A percentile compares a stretch with the other conserved stretches of the same genome.
These are phyloP conservation scores for Isurus oxyrinchus DNA, from an alignment of 2,113 vertebrate genomes.

Conservation along the genomic window DNA sequence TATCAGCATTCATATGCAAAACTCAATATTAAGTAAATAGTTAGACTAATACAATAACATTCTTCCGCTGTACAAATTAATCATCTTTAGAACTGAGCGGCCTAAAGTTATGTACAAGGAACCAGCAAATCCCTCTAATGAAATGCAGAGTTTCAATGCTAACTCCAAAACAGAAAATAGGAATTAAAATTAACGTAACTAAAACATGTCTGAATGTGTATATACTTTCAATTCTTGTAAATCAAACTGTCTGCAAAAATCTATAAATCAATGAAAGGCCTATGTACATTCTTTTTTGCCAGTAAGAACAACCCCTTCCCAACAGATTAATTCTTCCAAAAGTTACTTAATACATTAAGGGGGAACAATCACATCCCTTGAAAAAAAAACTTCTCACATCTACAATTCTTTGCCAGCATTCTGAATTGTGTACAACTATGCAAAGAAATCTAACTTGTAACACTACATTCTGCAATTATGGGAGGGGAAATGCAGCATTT, in stretches of 20 bases:
- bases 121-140: slow-evolving; percentile 72
- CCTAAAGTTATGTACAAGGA: slow-evolving; percentile 83
- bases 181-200: slow-evolving; percentile 57
- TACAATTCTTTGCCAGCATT: slow-evolving; percentile 31
- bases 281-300: slow-evolving; percentile 73
- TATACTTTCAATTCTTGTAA: slow-evolving; percentile 64
- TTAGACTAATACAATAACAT: slow-evolving; percentile 81
- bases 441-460: slow-evolving; percentile 20
- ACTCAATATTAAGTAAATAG: slow-evolving; percentile 71
- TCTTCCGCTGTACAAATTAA: slow-evolving; percentile 88
- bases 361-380: neutral
- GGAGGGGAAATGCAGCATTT: neutral
- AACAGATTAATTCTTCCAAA: slow-evolving; percentile 22
- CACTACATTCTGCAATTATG: neutral
- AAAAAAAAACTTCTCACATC: slow-evolving; percentile 41
- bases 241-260: slow-evolving; percentile 61
- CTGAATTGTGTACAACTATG: slow-evolving; percentile 20
- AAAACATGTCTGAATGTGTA: slow-evolving; percentile 65
- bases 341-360: slow-evolving; percentile 16
- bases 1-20: slow-evolving; percentile 66
- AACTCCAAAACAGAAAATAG: slow-evolving; percentile 63
- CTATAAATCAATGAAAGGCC: slow-evolving; percentile 77
- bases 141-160: slow-evolving; percentile 65
- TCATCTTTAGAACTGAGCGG: slow-evolving; percentile 80
- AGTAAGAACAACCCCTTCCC: slow-evolving; percentile 47